Percentiles rank a stretch among this genome's conserved stretches.
These are phyloP conservation scores for Rhagophthalmus giganteus DNA, from an alignment of 2,888 invertebrate genomes.

Conservation along the genomic window DNA sequence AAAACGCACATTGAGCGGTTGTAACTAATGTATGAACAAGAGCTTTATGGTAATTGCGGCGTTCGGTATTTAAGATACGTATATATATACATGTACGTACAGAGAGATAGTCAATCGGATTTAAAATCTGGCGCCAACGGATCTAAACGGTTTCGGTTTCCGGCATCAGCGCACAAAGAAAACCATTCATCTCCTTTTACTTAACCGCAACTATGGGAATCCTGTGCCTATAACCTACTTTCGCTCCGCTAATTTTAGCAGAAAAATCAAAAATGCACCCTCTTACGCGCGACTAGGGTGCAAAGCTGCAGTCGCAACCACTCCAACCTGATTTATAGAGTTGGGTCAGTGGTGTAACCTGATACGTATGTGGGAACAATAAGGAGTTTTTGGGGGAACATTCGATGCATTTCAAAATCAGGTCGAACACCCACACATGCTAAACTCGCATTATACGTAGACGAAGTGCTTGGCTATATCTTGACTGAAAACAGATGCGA, in stretches of 20 bases:
- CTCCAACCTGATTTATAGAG: conserved; percentile 47
- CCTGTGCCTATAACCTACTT: conserved; percentile 15
- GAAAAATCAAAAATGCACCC: conserved; percentile 29
- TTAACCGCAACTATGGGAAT: conserved; percentile 10
- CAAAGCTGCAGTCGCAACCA: conserved; percentile 25
- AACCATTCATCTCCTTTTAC: conserved; percentile 4
- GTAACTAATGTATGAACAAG: conserved; percentile 27
- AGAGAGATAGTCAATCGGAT: conserved; percentile 34
- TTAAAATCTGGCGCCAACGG: conserved; percentile 36
- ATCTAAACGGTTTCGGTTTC: conserved; percentile 23
- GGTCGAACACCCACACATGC: conserved; percentile 41
- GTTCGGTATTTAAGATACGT: conserved; percentile 29
- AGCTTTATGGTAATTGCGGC: conserved; percentile 28
- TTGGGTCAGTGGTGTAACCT: conserved; percentile 50
- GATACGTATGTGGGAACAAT: conserved; percentile 47
- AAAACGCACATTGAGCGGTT: conserved; percentile 27
- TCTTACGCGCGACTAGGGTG: conserved; percentile 13
- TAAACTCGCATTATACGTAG: conserved; percentile 12
- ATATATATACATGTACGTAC: no score
- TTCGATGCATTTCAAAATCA: conserved; percentile 41
- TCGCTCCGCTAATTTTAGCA: conserved; percentile 17
- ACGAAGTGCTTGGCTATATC: conserved; percentile 31
- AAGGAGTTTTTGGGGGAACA: conserved; percentile 33
- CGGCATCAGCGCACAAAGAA: conserved; percentile 15
- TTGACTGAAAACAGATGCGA: conserved; percentile 48